Conservation (phyloP, 2,113 vertebrate genomes). For the Thunnus maccoyii region DNA sequence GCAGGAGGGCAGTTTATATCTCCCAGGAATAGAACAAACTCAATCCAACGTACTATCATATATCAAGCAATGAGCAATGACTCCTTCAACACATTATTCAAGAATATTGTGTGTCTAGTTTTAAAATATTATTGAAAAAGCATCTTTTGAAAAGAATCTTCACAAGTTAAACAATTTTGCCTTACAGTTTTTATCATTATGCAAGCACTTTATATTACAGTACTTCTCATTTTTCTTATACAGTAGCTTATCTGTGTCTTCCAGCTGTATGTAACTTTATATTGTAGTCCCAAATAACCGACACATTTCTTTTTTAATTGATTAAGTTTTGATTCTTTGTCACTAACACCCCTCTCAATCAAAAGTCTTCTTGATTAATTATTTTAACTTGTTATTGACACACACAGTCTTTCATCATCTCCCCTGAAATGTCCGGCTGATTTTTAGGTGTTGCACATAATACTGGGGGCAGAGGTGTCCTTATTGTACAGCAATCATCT, state of each 20-base stretch:
- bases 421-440: conserved; percentile 3
- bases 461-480: conserved; percentile 1
- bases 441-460: conserved; percentile 17
- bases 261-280: neutral
- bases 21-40: neutral
- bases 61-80: too few species aligned
- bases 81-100: too few species aligned
- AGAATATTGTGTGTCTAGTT: too few species aligned
- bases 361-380: neutral
- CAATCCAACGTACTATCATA: neutral
- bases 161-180: too few species aligned
- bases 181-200: too few species aligned
- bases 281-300: neutral
- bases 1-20: too few species aligned
- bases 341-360: neutral
- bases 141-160: too few species aligned
- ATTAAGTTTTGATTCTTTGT: neutral
- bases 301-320: neutral
- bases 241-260: too few species aligned
- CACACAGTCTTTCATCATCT: conserved; percentile 14
- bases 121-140: too few species aligned
- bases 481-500: conserved; percentile 46
- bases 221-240: too few species aligned
- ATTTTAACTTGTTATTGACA: neutral
- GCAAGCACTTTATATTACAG: too few species aligned